A percentile compares a stretch with the other conserved stretches of the same genome.
phyloP scores from a whole-genome alignment of 2,797 vertebrate species.

The Mormyrus proboscirostris region DNA sequence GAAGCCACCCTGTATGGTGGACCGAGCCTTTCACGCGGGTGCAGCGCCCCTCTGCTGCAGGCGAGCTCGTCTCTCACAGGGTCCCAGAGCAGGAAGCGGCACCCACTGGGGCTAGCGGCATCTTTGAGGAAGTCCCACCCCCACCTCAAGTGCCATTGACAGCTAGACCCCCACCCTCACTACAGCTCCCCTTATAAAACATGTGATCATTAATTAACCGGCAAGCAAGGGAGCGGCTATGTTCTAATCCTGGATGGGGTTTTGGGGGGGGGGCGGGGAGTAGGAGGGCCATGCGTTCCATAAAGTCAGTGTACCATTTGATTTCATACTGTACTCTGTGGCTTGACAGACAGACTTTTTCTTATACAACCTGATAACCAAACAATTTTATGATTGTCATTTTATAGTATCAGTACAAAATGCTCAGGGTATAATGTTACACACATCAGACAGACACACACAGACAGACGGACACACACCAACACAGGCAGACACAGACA shows the following conservation, averaged over 20 bases:
- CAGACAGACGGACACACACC: not conserved
- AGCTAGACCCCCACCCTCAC: not conserved
- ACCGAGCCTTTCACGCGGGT: not conserved
- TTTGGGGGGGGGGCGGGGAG: not conserved
- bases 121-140: conserved; percentile 19
- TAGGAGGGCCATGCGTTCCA: not conserved
- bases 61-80: not conserved
- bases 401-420: not conserved
- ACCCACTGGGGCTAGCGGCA: not conserved
- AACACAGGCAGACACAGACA: not conserved
- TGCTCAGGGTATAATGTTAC: not conserved
- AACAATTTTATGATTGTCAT: not conserved
- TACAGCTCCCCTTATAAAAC: not conserved
- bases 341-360: not conserved
- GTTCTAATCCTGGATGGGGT: not conserved
- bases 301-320: not conserved
- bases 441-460: not conserved
- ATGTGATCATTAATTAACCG: not conserved
- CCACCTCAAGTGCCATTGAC: conserved; percentile 5
- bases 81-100: not conserved
- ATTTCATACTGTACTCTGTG: not conserved
- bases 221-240: too few relatives aligned
- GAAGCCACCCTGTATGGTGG: not conserved
- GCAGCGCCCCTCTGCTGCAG: not conserved
- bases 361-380: not conserved